Conservation (phyloP, 2,888 invertebrate species). For the Melieria picta region DNA sequence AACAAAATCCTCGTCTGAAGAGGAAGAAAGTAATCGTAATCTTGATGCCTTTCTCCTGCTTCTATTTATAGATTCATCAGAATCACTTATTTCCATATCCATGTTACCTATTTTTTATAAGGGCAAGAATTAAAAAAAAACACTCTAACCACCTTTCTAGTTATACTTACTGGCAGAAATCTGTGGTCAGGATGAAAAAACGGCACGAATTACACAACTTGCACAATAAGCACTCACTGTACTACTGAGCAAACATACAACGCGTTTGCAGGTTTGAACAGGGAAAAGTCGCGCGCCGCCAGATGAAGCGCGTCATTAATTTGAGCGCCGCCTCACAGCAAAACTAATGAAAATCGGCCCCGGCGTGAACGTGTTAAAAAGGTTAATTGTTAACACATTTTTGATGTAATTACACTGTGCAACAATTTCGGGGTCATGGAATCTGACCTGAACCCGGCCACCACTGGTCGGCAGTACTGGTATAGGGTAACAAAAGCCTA, state of each 20-base stretch:
- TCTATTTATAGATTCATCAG: background rate
- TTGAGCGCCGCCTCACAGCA: background rate
- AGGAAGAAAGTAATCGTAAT: background rate
- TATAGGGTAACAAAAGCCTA: too few species aligned
- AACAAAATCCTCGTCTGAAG: background rate
- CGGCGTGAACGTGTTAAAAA: too few species aligned
- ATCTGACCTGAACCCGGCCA: too few species aligned
- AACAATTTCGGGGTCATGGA: too few species aligned
- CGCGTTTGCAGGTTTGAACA: slow-evolving; percentile 19
- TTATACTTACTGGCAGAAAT: background rate
- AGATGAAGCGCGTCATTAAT: too few species aligned
- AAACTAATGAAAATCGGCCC: too few species aligned
- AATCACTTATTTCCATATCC: slow-evolving; percentile 4
- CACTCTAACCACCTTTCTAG: background rate
- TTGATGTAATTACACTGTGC: too few species aligned
- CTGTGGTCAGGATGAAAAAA: background rate
- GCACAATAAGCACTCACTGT: slow-evolving; percentile 13
- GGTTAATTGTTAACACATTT: too few species aligned
- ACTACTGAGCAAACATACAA: slow-evolving; percentile 21
- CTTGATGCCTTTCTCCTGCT: background rate
- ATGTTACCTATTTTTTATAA: background rate
- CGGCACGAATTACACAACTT: slow-evolving; percentile 5
- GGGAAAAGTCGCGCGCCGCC: slow-evolving; percentile 17
- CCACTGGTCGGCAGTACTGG: too few species aligned
- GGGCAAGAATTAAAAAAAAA: background rate